phyloP scores from a whole-genome alignment of 2,888 invertebrate species.

The Carpatolechia fugitivella region DNA sequence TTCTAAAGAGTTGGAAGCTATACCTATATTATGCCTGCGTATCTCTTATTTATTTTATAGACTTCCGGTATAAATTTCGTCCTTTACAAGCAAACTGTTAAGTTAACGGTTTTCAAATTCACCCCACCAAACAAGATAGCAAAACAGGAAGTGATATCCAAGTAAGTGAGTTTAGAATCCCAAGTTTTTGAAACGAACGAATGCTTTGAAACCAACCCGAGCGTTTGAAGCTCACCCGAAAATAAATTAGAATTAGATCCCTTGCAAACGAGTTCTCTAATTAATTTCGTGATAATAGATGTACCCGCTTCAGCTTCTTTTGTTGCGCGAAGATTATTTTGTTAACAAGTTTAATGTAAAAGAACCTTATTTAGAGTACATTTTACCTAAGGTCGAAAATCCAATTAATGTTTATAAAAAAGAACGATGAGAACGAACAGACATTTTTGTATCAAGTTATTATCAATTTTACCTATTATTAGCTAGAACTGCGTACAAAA shows the following conservation, averaged over 20 bases:
- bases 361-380: not conserved
- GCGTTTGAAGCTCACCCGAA: conserved; percentile 38
- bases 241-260: conserved; percentile 57
- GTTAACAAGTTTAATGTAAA: not conserved
- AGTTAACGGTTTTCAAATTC: no score
- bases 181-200: conserved; percentile 1
- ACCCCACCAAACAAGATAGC: no score
- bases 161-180: not conserved
- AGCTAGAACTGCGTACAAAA: no score
- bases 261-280: conserved; percentile 53
- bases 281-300: conserved; percentile 57
- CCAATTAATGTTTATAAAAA: not conserved
- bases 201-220: conserved; percentile 21
- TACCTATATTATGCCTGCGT: no score
- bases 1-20: no score
- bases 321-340: conserved; percentile 15
- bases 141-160: conserved; percentile 5
- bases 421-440: not conserved
- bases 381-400: no score
- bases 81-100: no score
- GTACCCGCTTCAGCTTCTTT: conserved; percentile 36
- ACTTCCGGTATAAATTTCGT: no score
- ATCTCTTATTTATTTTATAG: no score
- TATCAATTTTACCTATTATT: no score
- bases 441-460: no score